Evolutionary conservation across 2,113 vertebrate genomes (phyloP), one percentile per base, ranked within the genome.

Genomic region (Caloenas nicobarica): DNA sequence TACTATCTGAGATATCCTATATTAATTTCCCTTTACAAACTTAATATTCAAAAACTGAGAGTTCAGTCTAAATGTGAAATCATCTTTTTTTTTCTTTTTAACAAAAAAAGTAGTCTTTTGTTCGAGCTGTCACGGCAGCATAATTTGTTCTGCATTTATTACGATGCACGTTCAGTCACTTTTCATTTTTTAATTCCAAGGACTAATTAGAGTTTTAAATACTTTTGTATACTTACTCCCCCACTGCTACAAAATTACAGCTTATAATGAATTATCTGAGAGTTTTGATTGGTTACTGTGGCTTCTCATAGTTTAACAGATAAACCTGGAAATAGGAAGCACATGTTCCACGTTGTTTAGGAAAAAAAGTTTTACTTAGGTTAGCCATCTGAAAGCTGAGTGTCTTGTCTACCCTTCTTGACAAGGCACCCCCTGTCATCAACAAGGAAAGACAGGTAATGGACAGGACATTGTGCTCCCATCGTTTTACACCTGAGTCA

Each of bases 61-160:
- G 73, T 95, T 97, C 66, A 89, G 53, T 81, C 95, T 87, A 97
- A 96, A 91, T 96, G 95, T 91, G 86, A 97, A 97, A 95, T 78
- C 14, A n/a, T 33, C 19, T 84, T 81, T 95, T 77, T 93, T 87
- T 81, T 84, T 81, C 94, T 77, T 93, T 86, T 81, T 33, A 51
- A 72, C 17, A 76, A 40, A 80, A 94, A 91, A 88, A 86, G 16
- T n/a, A 72, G 26, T 88, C 88, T 86, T 97, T 98, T 98, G 88
- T 97, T 86, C 93, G 69, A 94, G 86, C 73, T 97, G 95, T 94
- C 95, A 95, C 33, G 44, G 86, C 50, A 44, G 77, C 73, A 94
- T 90, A 89, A 88, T 86, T 96, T 95, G 74, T 84, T 91, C 91
- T 96, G 65, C 61, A 58, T 80, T 96, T 97, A 94, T 96, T 95